phyloP scores from a whole-genome alignment of 2,888 invertebrate species.

The Leucoma salicis region DNA sequence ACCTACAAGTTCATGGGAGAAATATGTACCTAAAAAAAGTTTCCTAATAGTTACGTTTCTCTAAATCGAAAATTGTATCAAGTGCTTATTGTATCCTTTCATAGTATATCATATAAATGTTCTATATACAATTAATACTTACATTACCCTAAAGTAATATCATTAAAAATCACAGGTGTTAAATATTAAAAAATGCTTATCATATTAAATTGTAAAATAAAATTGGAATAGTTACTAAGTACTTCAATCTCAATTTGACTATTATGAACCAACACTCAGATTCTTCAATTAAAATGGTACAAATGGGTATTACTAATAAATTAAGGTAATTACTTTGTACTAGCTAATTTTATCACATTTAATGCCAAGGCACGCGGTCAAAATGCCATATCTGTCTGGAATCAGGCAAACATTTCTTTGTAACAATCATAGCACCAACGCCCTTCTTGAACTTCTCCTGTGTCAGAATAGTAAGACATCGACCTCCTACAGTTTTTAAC shows the following conservation, averaged over 20 bases:
- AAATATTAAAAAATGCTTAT: slow-evolving; percentile 23
- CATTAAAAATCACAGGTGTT: slow-evolving; percentile 41
- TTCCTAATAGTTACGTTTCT: no score
- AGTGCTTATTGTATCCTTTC: not conserved
- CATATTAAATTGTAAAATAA: slow-evolving; percentile 16
- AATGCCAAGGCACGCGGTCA: slow-evolving; percentile 86
- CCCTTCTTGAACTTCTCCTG: slow-evolving; percentile 46
- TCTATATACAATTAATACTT: slow-evolving; percentile 11
- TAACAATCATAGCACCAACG: slow-evolving; percentile 70
- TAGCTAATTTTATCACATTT: slow-evolving; percentile 31
- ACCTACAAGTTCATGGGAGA: no score
- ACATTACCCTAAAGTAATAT: slow-evolving; percentile 27
- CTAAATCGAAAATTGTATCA: not conserved
- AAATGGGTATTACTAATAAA: not conserved
- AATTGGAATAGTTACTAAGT: slow-evolving; percentile 26
- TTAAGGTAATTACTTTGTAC: slow-evolving; percentile 21
- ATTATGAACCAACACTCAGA: not conserved
- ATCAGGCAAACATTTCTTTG: slow-evolving; percentile 81
- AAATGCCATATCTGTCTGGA: slow-evolving; percentile 86
- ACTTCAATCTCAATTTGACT: slow-evolving; percentile 24
- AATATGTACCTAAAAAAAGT: no score
- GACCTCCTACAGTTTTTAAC: slow-evolving; percentile 54
- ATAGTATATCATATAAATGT: not conserved
- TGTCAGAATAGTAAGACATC: slow-evolving; percentile 57
- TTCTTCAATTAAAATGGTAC: not conserved